phyloP scores from a whole-genome alignment of 2,113 vertebrate genomes.

The Rhinopomastus cyanomelas region DNA sequence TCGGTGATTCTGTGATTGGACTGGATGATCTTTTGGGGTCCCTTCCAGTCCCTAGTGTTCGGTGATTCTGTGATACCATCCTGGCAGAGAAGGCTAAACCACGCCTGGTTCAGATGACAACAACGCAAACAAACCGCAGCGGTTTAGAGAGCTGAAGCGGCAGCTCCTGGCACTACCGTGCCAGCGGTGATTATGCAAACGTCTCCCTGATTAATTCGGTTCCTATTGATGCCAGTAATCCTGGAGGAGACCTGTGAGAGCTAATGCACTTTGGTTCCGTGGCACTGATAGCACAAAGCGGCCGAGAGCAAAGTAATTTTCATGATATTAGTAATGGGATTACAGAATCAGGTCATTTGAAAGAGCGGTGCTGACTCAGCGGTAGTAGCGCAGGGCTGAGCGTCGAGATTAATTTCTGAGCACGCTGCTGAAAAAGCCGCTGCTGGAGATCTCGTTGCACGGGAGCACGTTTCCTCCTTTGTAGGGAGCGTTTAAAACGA shows the following conservation, averaged over 20 bases:
- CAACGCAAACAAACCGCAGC: constrained; percentile 10
- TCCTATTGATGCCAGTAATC: constrained; percentile 80
- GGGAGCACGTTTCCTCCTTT: constrained; percentile 25
- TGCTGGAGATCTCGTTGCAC: constrained; percentile 60
- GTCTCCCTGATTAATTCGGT: constrained; percentile 73
- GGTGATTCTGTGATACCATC: no score
- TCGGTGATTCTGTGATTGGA: no score
- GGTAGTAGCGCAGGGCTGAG: constrained; percentile 51
- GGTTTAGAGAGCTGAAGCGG: background rate
- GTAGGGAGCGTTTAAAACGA: constrained; percentile 55
- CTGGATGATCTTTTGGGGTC: no score
- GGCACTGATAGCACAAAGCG: constrained; percentile 74
- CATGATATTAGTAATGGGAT: constrained; percentile 81
- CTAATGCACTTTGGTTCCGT: constrained; percentile 75
- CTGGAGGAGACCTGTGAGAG: constrained; percentile 64
- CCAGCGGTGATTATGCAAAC: constrained; percentile 69
- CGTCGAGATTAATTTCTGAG: constrained; percentile 71
- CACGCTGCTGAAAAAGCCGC: constrained; percentile 57
- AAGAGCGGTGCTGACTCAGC: constrained; percentile 79
- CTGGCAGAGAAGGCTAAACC: constrained; percentile 33
- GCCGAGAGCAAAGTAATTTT: constrained; percentile 78
- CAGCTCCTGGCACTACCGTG: background rate
- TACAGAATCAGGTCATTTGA: constrained; percentile 83
- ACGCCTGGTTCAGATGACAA: constrained; percentile 8
- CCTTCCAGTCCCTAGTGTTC: no score